phyloP scores from a whole-genome alignment of 1,140 invertebrate genomes.

The Dinoponera quadriceps region DNA sequence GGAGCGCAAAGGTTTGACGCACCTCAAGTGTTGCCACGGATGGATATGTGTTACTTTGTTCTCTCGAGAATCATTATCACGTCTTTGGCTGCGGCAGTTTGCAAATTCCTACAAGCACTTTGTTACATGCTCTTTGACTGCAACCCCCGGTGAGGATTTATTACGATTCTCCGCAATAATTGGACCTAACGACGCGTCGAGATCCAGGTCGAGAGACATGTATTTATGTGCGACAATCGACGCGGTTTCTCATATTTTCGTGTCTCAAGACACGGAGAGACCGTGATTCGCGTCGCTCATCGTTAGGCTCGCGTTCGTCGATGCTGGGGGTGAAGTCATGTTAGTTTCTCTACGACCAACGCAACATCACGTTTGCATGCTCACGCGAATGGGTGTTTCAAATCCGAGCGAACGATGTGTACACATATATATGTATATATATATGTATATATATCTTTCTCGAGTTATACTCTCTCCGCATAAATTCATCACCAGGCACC shows the following conservation, averaged over 20 bases:
- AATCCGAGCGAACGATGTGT: constrained; percentile 51
- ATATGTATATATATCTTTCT: too few species aligned
- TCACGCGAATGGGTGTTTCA: constrained; percentile 66
- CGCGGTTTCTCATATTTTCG: background rate
- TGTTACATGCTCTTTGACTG: constrained; percentile 18
- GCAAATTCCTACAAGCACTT: constrained; percentile 46
- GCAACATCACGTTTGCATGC: constrained; percentile 57
- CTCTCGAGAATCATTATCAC: constrained; percentile 55
- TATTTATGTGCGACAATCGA: too few species aligned
- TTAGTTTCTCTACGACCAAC: constrained; percentile 27
- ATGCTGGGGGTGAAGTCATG: constrained; percentile 46
- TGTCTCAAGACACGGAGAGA: background rate
- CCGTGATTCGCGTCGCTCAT: background rate
- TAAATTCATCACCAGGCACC: constrained; percentile 46
- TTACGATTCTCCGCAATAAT: too few species aligned
- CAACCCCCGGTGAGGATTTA: constrained; percentile 37
- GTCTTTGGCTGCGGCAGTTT: constrained; percentile 36
- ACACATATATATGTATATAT: too few species aligned
- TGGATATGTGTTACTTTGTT: constrained; percentile 49
- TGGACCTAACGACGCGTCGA: too few species aligned
- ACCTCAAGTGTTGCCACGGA: constrained; percentile 56
- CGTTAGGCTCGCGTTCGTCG: background rate
- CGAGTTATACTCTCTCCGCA: constrained; percentile 5
- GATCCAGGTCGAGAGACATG: too few species aligned
- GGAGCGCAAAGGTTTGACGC: constrained; percentile 59